Base-by-base conservation (phyloP, 2,113 vertebrate genomes). In the Chloropsis hardwickii region DNA sequence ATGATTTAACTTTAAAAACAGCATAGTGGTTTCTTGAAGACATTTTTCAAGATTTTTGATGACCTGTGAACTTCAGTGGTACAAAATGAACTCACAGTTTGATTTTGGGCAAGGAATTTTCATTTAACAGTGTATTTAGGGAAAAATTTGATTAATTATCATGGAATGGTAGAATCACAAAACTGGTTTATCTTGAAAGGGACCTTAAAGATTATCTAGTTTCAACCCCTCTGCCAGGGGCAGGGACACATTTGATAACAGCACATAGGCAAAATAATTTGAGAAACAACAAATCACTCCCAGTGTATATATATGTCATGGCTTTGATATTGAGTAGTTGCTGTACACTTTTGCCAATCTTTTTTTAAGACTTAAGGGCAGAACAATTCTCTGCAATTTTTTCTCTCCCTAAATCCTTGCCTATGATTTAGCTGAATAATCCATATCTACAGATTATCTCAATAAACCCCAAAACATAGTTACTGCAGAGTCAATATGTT, bases 21-120 rank as follows among this genome's bases (percentile, higher is more conserved):
- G 2, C 2, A 22, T 1, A 16, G 3, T 14, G 2, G 0, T 12
- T 56, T 80, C 44, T 67, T 51, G 5, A 60, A 47, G 3, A 9
- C 3, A 4, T 51, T 82, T 82, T 77, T 21, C 29, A 45, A 39
- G 4, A 3, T 9, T 89, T 86, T 81, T 77, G 12, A 14, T 27
- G 69, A 23, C 3, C 4, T 73, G 5, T 39, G 16, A 58, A 62
- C 1, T n/a, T 83, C 3, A 42, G 15, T 45, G 31, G 3, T 54
- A 25, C 5, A 25, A 9, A 61, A 23, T 11, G 2, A 78, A 35
- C 19, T 33, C 9, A 27, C 1, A 3, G 3, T 56, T 51, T 70
- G 8, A 39, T 24, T 61, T 66, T 8, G 47, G 22, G 8, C 4
- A 61, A 65, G 3, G 71, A 40, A 40, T 25, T 37, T 51, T 17